Percentiles rank a stretch among this genome's conserved stretches.
Conservation (phyloP, 2,888 invertebrate genomes). For the Arctia plantaginis region DNA sequence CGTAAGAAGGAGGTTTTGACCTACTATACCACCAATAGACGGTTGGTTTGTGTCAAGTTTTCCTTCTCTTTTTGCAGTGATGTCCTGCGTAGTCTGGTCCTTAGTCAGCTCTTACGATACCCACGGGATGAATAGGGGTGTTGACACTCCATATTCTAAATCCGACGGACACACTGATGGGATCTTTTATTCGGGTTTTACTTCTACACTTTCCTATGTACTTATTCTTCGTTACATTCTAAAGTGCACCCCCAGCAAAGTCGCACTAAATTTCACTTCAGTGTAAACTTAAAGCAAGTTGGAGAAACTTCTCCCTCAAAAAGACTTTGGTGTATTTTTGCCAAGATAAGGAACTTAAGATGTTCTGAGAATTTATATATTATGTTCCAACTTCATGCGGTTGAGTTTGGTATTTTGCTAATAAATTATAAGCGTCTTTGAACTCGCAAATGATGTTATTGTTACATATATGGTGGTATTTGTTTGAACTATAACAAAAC, state of each 20-base stretch:
- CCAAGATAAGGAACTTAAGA: slow-evolving; percentile 6
- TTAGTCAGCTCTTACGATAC: too few species aligned
- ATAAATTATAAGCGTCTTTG: not conserved
- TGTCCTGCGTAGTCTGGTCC: too few species aligned
- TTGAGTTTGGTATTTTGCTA: not conserved
- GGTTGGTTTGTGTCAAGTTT: too few species aligned
- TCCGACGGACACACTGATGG: too few species aligned
- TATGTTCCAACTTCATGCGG: slow-evolving; percentile 5
- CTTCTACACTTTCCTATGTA: not conserved
- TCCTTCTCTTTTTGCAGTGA: too few species aligned
- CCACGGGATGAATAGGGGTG: too few species aligned
- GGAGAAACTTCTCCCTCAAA: slow-evolving; percentile 1
- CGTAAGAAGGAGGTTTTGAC: too few species aligned
- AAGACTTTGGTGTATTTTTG: slow-evolving; percentile 7
- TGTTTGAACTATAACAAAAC: not conserved
- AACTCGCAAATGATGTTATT: not conserved
- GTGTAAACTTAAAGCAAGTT: not conserved
- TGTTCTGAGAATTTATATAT: slow-evolving; percentile 10
- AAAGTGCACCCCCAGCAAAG: not conserved
- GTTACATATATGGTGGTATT: not conserved
- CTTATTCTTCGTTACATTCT: not conserved
- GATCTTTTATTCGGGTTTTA: not conserved
- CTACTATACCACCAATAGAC: too few species aligned
- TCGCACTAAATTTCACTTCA: slow-evolving; percentile 4
- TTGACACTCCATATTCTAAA: too few species aligned